phyloP scores from a whole-genome alignment of 2,888 invertebrate species.

The Tortricodes alternella region DNA sequence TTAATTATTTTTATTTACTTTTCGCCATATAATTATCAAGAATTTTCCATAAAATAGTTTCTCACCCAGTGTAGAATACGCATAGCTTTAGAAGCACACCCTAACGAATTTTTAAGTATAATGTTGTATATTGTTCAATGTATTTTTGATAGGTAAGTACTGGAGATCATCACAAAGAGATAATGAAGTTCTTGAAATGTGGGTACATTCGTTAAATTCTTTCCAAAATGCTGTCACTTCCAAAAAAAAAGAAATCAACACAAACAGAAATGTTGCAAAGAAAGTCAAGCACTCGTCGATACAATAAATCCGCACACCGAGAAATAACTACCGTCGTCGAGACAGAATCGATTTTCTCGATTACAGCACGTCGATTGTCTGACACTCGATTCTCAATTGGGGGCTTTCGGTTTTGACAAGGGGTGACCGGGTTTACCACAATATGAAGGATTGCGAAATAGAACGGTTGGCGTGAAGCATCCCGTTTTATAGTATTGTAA shows the following conservation, averaged over 20 bases:
- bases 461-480: background rate
- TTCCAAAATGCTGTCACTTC: no score
- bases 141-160: no score
- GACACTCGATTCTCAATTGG: conserved; percentile 28
- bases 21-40: no score
- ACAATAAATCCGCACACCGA: conserved; percentile 10
- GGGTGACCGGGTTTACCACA: conserved; percentile 10
- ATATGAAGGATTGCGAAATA: conserved; percentile 3
- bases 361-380: conserved; percentile 25
- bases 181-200: no score
- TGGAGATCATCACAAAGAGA: no score
- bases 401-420: conserved; percentile 26
- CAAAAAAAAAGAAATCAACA: background rate
- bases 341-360: conserved; percentile 28
- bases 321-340: conserved; percentile 13
- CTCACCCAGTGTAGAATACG: no score
- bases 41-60: no score
- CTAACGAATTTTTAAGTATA: no score
- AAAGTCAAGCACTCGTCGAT: conserved; percentile 15
- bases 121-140: no score
- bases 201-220: no score
- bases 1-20: no score
- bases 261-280: background rate
- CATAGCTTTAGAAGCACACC: no score
- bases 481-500: background rate